Base-by-base conservation (phyloP, 2,888 invertebrate genomes). In the Drosophila eohydei region DNA sequence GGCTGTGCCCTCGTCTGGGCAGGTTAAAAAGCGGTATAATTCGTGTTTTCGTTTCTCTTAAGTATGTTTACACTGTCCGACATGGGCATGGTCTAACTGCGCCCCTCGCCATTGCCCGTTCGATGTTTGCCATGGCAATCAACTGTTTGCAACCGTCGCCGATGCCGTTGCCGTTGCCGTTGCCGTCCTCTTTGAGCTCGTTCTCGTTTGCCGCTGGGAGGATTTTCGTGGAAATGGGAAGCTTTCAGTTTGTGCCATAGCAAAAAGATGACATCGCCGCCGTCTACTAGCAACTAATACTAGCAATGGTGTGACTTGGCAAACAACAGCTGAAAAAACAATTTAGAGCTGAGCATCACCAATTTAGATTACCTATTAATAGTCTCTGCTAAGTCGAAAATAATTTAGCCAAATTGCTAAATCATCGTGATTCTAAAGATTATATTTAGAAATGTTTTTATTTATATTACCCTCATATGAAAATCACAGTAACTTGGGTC, bases 21-120 rank as follows among this genome's bases (percentile, higher is more conserved):
- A 59, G 74, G 50, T 74, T 71, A 68, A 71, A 78, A 78, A 74
- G 71, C 81, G 66, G 68, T 83, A 75, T 83, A 83, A 78, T 78
- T 83, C 64, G 78, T 80, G 81, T 82, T 81, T 78, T 83, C 81
- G 85, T 84, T 72, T 82, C 73, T 81, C 78, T 84, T 85, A 88
- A 88, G 83, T 76, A 83, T 86, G 89, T 89, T 86, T 86, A 76
- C 88, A 70, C 71, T 64, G 71, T 7, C 69, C 80, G 71, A 75
- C 71, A 67, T 80, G 78, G 78, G 80, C 78, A 78, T 75, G 75
- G 74, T 70, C 64, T 56, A 66, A 57, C 60, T 59, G 34, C 52
- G 61, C 70, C 64, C 51, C 69, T 58, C 52, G 44, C 40, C 69
- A 41, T 57, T 38, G 59, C 67, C 62, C 41, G 57, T 54, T 66